These are phyloP conservation scores for Atherinomorus stipes DNA, from an alignment of 2,113 vertebrate species.

Conservation along the genomic window DNA sequence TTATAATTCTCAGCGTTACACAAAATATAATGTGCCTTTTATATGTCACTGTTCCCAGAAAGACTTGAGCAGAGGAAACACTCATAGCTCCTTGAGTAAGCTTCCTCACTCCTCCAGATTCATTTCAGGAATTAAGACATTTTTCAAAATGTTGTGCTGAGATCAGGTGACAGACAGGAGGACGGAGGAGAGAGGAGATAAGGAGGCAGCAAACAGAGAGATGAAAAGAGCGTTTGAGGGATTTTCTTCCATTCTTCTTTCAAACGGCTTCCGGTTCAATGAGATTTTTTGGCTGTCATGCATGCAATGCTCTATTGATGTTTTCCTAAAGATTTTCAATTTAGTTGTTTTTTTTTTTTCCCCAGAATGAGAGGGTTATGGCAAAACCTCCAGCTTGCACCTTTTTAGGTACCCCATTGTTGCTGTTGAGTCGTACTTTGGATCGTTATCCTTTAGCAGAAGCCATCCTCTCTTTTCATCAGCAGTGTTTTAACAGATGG, in stretches of 20 bases:
- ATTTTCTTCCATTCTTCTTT: slow-evolving; percentile 1
- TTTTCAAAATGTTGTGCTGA: not conserved
- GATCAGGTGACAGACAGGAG: not conserved
- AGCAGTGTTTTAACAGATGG: not conserved
- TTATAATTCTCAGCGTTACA: not conserved
- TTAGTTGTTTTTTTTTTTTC: too few species aligned
- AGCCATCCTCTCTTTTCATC: not conserved
- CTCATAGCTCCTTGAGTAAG: not conserved
- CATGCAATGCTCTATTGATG: not conserved
- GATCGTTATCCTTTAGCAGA: not conserved
- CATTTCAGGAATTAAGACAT: not conserved
- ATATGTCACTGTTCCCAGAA: not conserved
- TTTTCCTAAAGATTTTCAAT: not conserved
- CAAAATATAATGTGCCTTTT: not conserved
- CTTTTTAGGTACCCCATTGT: not conserved
- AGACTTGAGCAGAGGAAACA: not conserved
- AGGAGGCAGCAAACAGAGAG: not conserved
- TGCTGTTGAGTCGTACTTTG: not conserved
- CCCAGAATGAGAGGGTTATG: not conserved
- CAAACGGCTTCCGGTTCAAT: not conserved
- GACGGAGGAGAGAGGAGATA: not conserved
- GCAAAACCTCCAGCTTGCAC: not conserved
- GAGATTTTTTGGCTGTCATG: not conserved
- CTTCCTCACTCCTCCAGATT: not conserved
- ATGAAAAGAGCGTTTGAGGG: not conserved